Percentiles rank a stretch among this genome's conserved stretches.
phyloP scores from a whole-genome alignment of 2,797 vertebrate species.

The Mus minutoides region DNA sequence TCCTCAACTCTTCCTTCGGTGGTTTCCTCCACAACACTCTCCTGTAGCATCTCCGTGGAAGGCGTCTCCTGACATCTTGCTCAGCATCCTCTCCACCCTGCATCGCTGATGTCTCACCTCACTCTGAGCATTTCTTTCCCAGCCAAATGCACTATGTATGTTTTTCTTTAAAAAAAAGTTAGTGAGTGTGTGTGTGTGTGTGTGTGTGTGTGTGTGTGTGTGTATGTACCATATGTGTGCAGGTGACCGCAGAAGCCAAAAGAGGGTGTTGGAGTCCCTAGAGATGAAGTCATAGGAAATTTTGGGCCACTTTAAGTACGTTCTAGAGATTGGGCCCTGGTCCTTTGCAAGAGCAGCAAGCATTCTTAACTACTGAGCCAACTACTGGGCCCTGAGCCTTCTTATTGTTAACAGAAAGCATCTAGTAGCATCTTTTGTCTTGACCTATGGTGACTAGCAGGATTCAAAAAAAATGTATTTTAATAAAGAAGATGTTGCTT shows the following conservation, averaged over 20 bases:
- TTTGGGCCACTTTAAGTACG: neutral
- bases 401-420: neutral
- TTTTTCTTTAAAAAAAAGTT: neutral
- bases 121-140: neutral
- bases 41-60: neutral
- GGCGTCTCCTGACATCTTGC: neutral
- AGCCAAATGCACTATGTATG: neutral
- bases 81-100: neutral
- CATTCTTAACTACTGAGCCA: neutral
- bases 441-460: neutral
- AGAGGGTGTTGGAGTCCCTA: neutral
- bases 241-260: neutral
- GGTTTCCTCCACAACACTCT: neutral
- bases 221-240: too few species aligned
- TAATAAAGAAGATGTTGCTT: conserved; percentile 22
- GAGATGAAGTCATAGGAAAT: neutral
- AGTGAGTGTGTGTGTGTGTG: neutral
- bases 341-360: neutral
- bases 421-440: neutral
- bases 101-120: neutral
- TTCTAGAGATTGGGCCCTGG: neutral
- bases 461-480: neutral
- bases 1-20: neutral
- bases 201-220: neutral
- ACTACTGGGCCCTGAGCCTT: neutral